phyloP scores from a whole-genome alignment of 2,113 vertebrate genomes.

The Dicentrarchus labrax region DNA sequence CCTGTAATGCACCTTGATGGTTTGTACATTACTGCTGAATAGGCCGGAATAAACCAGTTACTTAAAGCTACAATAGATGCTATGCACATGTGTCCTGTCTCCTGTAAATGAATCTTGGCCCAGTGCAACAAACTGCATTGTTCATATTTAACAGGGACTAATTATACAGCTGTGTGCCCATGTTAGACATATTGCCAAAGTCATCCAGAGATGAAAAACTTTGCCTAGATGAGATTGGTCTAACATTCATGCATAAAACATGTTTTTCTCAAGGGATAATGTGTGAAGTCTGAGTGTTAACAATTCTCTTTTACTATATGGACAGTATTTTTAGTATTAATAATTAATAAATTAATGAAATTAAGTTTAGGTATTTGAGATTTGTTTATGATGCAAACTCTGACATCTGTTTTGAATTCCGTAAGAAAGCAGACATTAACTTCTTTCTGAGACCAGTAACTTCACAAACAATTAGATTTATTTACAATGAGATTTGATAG shows the following conservation, averaged over 20 bases:
- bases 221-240: conserved; percentile 4
- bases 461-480: conserved; percentile 1
- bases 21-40: not conserved
- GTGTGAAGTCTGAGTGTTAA: conserved; percentile 50
- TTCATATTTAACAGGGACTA: not conserved
- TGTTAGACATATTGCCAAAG: not conserved
- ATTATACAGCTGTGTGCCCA: not conserved
- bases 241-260: conserved; percentile 54
- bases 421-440: not conserved
- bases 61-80: not conserved
- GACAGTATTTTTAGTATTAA: conserved; percentile 23
- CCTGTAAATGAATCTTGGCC: not conserved
- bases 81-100: not conserved
- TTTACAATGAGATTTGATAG: not conserved
- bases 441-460: not conserved
- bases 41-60: not conserved
- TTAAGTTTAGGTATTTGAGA: conserved; percentile 18
- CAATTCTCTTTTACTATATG: conserved; percentile 53
- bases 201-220: not conserved
- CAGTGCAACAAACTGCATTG: not conserved
- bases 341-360: conserved; percentile 20
- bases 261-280: conserved; percentile 31
- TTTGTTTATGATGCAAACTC: conserved; percentile 13
- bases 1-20: not conserved
- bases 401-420: conserved; percentile 28